Evolutionary conservation across 2,888 invertebrate species (phyloP), one percentile per base, ranked within the genome.

Genomic region (Syrista parreyssii): DNA sequence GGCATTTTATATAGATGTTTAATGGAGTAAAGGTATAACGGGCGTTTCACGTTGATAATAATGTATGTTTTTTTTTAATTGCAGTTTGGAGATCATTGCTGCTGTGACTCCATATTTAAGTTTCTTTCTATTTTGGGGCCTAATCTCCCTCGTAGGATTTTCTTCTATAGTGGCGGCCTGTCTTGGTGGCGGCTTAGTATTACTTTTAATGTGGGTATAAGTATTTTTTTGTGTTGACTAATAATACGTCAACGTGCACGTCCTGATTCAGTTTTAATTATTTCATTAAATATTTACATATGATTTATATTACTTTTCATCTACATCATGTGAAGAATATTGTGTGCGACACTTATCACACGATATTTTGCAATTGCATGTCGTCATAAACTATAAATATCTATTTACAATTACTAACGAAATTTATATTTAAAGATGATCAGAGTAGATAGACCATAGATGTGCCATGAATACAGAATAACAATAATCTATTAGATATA

Each of bases 1-100:
- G 55, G 23, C 2, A 23, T 55, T 55, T 34, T 23, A 55, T 55
- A 0, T 23, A 23, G 23, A 55, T 23, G 23, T 9, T 55, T 23
- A 1, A 23, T 68, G 32, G 30, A 6, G 36, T 30, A 15, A 35
- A 35, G 12, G 12, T 23, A 3, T 32, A 69, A n/a, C 36, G 9
- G 6, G 15, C 15, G 15, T 23, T 40, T 40, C 23, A 40, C 40
- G 9, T 40, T 23, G 6, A 33, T 33, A 55, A 31, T 74, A 32
- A 71, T 68, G n/a, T 12, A 30, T 68, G 4, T 31, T 77, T 69
- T 36, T 74, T 23, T 77, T 36, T 23, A 34, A 33, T 80, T 80
- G n/a, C 85, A 86, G 86, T 68, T 74, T 85, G 75, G 82, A 80
- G 78, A 79, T 82, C 73, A 81, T 84, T 68, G 82, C 83, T 11